Evolutionary conservation across 2,888 invertebrate genomes (phyloP).

Genomic region (Cataglyphis albicans): DNA sequence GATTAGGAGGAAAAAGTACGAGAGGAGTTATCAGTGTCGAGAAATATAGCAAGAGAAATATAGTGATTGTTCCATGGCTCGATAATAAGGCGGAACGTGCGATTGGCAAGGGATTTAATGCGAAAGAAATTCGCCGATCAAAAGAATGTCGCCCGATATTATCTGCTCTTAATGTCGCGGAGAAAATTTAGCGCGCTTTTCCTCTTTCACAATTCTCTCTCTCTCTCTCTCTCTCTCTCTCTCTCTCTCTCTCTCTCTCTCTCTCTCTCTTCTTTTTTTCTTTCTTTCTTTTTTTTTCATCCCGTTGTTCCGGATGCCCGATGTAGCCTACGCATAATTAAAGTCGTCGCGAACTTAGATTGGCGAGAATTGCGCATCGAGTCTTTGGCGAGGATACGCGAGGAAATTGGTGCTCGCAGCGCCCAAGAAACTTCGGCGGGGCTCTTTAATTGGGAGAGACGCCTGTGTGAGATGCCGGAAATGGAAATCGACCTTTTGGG

Average conservation of each 20-base stretch:
- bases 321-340: slow-evolving; percentile 76
- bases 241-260: not conserved
- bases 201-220: not conserved
- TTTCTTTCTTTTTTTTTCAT: slow-evolving; percentile 2
- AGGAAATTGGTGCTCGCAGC: slow-evolving; percentile 71
- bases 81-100: slow-evolving; percentile 51
- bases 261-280: no score
- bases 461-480: slow-evolving; percentile 61
- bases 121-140: slow-evolving; percentile 55
- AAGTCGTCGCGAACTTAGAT: slow-evolving; percentile 82
- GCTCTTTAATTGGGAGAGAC: slow-evolving; percentile 72
- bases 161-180: slow-evolving; percentile 33
- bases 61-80: slow-evolving; percentile 49
- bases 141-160: slow-evolving; percentile 46
- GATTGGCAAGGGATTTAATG: slow-evolving; percentile 56
- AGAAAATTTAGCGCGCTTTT: slow-evolving; percentile 17
- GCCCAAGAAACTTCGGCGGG: slow-evolving; percentile 64
- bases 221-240: no score
- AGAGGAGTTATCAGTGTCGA: slow-evolving; percentile 42
- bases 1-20: slow-evolving; percentile 49
- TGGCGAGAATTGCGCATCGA: slow-evolving; percentile 75
- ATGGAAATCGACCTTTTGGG: slow-evolving; percentile 64
- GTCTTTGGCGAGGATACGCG: slow-evolving; percentile 46
- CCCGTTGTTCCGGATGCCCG: slow-evolving; percentile 42
- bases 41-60: slow-evolving; percentile 40